Base-by-base conservation (phyloP, 23 tunicate genomes). In the Oikopleura vanhoeffeni region DNA sequence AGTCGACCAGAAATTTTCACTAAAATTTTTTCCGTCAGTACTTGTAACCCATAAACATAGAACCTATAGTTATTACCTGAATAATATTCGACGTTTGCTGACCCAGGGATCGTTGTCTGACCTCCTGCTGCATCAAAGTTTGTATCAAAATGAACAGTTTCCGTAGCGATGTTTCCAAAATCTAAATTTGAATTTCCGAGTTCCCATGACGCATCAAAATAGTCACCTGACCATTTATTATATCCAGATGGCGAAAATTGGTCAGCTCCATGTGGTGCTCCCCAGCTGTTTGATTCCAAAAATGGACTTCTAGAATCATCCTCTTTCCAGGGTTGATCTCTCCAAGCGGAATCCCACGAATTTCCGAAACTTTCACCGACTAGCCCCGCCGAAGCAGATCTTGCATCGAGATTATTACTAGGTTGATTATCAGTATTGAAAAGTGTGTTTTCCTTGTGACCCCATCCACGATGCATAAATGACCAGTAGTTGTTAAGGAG, bases 151-250 rank as follows among this genome's bases (percentile, higher is more conserved):
- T 28, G 27, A 2, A 30, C 79, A 2, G 79, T 32, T 24, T 18
- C 79, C 34, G 2, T 30, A 18, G 38, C 79, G 38, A 71, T 24
- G 32, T 30, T 71, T 32, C 34, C 79, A 32, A 71, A 71, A 18
- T 71, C 34, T 2, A 2, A 18, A 71, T 33, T 71, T 28, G 34
- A 18, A 30, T 38, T 38, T 28, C 79, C 79, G 2, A 71, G 79
- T 32, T 71, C 79, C 79, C 79, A 71, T 32, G 79, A 71, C 32
- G 79, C 27, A 32, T 71, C 79, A 71, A 71, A 71, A 38, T 71
- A 13, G 38, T 30, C 35, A 13, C 79, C 79, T 28, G 35, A 18
- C 79, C 79, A 71, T 30, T 18, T 13, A 38, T 71, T 71, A 30
- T 30, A 18, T 18, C 36, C 79, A 71, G 79, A 33, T 49, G 64